These are phyloP conservation scores for Diabrotica virgifera DNA, from an alignment of 1,140 invertebrate genomes.

Conservation along the genomic window DNA sequence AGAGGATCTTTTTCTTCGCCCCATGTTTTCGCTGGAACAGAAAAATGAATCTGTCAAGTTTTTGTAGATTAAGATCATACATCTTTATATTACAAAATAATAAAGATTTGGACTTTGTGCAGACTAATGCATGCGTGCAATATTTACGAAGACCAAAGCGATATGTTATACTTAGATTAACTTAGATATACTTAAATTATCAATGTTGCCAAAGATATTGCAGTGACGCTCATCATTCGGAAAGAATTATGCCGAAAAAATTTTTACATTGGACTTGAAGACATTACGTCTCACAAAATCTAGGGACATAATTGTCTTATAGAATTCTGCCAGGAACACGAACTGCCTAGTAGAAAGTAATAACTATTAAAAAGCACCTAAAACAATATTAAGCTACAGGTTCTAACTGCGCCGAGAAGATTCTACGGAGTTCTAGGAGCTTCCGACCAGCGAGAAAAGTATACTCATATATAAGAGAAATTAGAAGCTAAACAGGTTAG, in stretches of 20 bases:
- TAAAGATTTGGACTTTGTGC: neutral
- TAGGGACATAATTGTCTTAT: neutral
- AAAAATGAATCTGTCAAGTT: neutral
- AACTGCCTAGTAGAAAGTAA: too few relatives aligned
- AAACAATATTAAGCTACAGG: too few relatives aligned
- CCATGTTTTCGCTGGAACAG: slow-evolving; percentile 60
- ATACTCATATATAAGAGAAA: too few relatives aligned
- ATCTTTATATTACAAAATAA: neutral
- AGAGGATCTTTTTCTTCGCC: slow-evolving; percentile 52
- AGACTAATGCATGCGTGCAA: neutral
- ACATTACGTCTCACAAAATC: neutral
- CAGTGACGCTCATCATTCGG: too few relatives aligned
- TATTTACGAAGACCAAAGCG: neutral
- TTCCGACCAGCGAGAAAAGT: too few relatives aligned
- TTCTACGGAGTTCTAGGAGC: too few relatives aligned
- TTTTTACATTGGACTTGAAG: neutral
- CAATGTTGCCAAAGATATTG: too few relatives aligned
- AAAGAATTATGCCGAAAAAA: neutral
- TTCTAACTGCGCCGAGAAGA: too few relatives aligned
- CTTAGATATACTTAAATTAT: neutral
- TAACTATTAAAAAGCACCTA: too few relatives aligned
- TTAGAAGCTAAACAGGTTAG: too few relatives aligned
- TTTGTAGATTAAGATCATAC: neutral
- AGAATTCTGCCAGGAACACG: too few relatives aligned
- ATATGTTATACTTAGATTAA: neutral